phyloP scores from a whole-genome alignment of 2,797 vertebrate genomes.

The Esox lucius region DNA sequence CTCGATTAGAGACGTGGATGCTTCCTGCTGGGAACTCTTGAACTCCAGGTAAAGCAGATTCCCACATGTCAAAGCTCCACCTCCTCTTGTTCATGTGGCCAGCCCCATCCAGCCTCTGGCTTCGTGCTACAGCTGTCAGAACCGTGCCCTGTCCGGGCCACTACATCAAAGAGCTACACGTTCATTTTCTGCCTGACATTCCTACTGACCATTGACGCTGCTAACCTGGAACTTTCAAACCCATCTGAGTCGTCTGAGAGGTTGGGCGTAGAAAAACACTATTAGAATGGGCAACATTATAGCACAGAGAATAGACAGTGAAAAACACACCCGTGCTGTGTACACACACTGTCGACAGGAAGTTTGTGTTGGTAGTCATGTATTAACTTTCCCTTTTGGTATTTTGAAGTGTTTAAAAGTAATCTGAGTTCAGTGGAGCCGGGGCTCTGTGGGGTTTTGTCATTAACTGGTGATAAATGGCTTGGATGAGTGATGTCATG shows the following conservation, averaged over 20 bases:
- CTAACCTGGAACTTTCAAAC: constrained; percentile 13
- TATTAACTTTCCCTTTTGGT: constrained; percentile 36
- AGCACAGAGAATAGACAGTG: constrained; percentile 8
- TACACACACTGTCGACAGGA: constrained; percentile 8
- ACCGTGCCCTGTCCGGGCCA: constrained; percentile 15
- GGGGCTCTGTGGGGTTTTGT: constrained; percentile 31
- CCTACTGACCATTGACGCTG: constrained; percentile 32
- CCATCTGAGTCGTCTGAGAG: constrained; percentile 14
- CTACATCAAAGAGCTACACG: constrained; percentile 45
- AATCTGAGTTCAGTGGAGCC: constrained; percentile 31
- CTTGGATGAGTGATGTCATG: constrained; percentile 34
- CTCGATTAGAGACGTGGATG: constrained; percentile 45
- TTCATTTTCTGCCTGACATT: constrained; percentile 41
- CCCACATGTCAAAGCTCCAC: constrained; percentile 55
- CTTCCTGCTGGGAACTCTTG: constrained; percentile 53
- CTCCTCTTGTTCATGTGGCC: constrained; percentile 27
- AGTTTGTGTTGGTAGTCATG: constrained; percentile 19
- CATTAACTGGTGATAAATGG: constrained; percentile 52
- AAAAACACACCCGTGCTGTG: neutral
- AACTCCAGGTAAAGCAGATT: constrained; percentile 67
- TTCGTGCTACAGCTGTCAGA: constrained; percentile 45
- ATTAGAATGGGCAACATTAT: neutral
- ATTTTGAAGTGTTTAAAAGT: constrained; percentile 47
- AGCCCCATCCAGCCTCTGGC: constrained; percentile 53
- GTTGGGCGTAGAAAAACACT: neutral